Conservation (phyloP, 37 sponge, comb jelly and placozoan genomes). For the Beroe forskalii region DNA sequence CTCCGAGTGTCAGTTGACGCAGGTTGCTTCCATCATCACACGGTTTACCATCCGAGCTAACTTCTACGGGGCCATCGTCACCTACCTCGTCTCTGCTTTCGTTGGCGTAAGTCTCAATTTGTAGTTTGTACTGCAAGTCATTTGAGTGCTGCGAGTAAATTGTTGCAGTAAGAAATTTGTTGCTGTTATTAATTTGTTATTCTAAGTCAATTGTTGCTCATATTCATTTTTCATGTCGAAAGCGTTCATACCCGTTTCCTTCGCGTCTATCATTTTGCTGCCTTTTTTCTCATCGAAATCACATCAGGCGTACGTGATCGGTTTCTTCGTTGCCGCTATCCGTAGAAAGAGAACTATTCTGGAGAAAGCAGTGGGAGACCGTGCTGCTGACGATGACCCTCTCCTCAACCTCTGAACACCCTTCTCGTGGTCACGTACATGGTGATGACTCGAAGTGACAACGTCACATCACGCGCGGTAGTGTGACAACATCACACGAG, state of each 20-base stretch:
- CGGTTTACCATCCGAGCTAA: slow-evolving; percentile 35
- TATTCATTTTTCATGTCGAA: neutral
- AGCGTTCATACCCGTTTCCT: neutral
- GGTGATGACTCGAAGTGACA: too few relatives aligned
- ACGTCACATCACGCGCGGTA: too few relatives aligned
- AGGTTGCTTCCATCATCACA: slow-evolving; percentile 21
- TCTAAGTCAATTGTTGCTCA: too few relatives aligned
- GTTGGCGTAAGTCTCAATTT: slow-evolving; percentile 34
- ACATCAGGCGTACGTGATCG: slow-evolving; percentile 43
- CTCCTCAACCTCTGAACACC: slow-evolving; percentile 28
- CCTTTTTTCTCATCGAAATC: too few relatives aligned
- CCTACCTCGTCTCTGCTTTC: slow-evolving; percentile 26
- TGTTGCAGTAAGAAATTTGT: too few relatives aligned
- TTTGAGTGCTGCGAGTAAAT: too few relatives aligned
- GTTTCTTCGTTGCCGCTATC: neutral
- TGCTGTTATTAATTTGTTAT: too few relatives aligned
- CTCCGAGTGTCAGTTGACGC: slow-evolving; percentile 32
- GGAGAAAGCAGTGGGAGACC: slow-evolving; percentile 42
- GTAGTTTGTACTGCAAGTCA: too few relatives aligned
- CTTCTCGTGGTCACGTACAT: too few relatives aligned
- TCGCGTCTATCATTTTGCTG: too few relatives aligned
- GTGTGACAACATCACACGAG: too few relatives aligned
- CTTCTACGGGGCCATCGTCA: slow-evolving; percentile 34
- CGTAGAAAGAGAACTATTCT: neutral
- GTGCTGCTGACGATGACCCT: slow-evolving; percentile 12